Evolutionary conservation across 2,797 vertebrate species (phyloP).

Genomic region (Phoeniculus purpureus): DNA sequence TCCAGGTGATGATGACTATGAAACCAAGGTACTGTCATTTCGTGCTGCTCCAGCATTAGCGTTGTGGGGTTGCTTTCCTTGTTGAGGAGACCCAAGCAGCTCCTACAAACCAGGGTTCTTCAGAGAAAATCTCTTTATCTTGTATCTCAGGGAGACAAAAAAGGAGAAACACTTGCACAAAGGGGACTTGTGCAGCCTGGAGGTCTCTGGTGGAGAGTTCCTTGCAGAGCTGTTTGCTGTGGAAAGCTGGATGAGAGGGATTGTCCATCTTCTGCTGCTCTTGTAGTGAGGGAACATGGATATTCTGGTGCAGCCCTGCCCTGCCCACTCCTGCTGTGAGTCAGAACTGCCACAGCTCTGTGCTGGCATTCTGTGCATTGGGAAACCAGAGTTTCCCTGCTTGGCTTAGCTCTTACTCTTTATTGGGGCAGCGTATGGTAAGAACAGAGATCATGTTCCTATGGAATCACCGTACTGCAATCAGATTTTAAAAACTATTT

Average conservation of each 20-base stretch:
- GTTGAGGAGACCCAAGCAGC: background rate
- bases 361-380: background rate
- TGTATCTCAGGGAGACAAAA: background rate
- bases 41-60: background rate
- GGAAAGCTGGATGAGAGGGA: background rate
- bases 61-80: background rate
- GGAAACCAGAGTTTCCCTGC: background rate
- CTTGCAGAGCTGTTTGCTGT: background rate
- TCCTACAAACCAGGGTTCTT: background rate
- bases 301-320: background rate
- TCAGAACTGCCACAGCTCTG: accelerated
- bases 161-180: background rate
- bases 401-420: background rate
- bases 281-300: accelerated
- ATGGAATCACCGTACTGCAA: accelerated
- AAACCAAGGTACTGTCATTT: background rate
- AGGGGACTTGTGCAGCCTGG: background rate
- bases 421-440: background rate
- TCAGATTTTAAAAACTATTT: background rate
- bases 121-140: background rate
- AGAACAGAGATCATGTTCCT: background rate
- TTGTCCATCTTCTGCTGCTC: background rate
- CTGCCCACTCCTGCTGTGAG: background rate
- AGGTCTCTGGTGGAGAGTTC: background rate
- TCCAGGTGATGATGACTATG: background rate